A percentile compares a stretch with the other conserved stretches of the same genome.
Evolutionary conservation across 2,888 invertebrate genomes (phyloP).

Genomic region (Plagiodera versicolora): DNA sequence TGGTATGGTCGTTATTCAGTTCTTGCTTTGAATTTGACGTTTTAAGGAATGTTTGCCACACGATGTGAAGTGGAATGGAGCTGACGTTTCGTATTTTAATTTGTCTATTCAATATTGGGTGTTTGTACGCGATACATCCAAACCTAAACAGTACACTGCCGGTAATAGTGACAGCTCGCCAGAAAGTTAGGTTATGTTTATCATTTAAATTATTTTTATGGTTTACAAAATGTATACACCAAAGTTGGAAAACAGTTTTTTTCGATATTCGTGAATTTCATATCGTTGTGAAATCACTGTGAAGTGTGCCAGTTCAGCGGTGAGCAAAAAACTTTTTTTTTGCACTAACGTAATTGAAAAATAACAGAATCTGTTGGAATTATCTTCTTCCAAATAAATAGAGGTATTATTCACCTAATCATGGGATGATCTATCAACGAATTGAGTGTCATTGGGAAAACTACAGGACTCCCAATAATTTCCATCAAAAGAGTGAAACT

Average conservation of each 20-base stretch:
- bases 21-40: slow-evolving; percentile 9
- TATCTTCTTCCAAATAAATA: neutral
- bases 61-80: slow-evolving; percentile 35
- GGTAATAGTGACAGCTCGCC: too few species aligned
- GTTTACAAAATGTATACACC: too few species aligned
- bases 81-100: slow-evolving; percentile 37
- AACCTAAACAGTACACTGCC: slow-evolving; percentile 32
- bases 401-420: slow-evolving; percentile 41
- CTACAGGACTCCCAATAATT: slow-evolving; percentile 50
- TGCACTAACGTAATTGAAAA: too few species aligned
- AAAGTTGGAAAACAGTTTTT: too few species aligned
- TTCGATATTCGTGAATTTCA: too few species aligned
- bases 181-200: too few species aligned
- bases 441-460: slow-evolving; percentile 49
- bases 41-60: slow-evolving; percentile 35
- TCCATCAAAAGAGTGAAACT: slow-evolving; percentile 49
- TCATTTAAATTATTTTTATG: too few species aligned
- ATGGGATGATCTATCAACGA: slow-evolving; percentile 41
- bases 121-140: slow-evolving; percentile 31
- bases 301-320: too few species aligned
- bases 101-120: slow-evolving; percentile 24
- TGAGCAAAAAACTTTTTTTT: too few species aligned
- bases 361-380: too few species aligned
- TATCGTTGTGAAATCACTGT: too few species aligned
- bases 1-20: slow-evolving; percentile 5